A percentile compares a stretch with the other conserved stretches of the same genome.
Conservation (phyloP, 1,140 invertebrate genomes). For the Sycophaga agraensis region DNA sequence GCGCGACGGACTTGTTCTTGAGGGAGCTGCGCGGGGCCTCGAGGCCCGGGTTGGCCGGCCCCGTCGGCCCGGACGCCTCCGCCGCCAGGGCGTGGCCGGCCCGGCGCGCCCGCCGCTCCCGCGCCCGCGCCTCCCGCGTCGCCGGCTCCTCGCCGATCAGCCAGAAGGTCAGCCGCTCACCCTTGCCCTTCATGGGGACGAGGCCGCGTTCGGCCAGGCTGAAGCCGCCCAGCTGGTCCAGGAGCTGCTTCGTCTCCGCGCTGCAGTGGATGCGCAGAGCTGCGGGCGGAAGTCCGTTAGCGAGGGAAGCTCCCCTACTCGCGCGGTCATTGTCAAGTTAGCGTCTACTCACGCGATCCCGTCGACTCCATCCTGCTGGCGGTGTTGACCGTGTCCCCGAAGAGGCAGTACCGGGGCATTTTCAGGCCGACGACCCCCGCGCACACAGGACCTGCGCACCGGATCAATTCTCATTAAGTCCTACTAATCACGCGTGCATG, state of each 20-base stretch:
- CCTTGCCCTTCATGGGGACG: constrained; percentile 85
- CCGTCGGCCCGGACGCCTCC: constrained; percentile 28
- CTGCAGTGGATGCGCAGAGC: constrained; percentile 88
- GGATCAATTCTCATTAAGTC: neutral
- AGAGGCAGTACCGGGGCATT: constrained; percentile 89
- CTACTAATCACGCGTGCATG: too few relatives aligned
- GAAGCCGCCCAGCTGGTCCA: constrained; percentile 81
- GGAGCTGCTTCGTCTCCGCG: constrained; percentile 68
- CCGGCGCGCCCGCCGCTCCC: constrained; percentile 57
- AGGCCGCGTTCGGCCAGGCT: constrained; percentile 74
- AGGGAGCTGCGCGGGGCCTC: constrained; percentile 65
- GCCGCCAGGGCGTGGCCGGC: constrained; percentile 21
- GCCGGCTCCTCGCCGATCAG: constrained; percentile 73
- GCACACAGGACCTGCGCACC: constrained; percentile 69
- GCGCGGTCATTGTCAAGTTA: too few relatives aligned
- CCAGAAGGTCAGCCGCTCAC: constrained; percentile 85
- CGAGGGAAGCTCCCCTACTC: too few relatives aligned
- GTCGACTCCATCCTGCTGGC: constrained; percentile 93
- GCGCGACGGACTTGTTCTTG: constrained; percentile 58
- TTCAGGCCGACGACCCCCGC: constrained; percentile 87
- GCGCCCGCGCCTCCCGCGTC: constrained; percentile 57
- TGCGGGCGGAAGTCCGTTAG: constrained; percentile 33
- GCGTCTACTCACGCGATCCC: constrained; percentile 64
- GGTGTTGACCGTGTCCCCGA: constrained; percentile 91
- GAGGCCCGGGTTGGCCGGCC: constrained; percentile 30